Evolutionary conservation across 2,888 invertebrate species (phyloP).

Genomic region (Herminia tarsipennalis): DNA sequence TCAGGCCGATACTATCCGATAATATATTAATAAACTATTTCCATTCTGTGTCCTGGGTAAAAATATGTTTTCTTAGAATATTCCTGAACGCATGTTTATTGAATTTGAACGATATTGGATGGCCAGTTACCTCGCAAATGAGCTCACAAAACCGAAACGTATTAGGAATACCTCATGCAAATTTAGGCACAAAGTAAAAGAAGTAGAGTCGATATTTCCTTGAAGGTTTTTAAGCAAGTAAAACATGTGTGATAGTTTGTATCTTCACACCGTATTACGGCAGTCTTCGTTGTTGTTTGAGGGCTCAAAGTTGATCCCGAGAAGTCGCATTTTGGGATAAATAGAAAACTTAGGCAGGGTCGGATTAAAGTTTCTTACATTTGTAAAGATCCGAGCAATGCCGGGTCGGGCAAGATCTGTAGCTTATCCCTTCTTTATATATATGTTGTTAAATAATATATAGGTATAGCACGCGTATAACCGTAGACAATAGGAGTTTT

Average conservation of each 20-base stretch:
- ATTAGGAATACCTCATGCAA: conserved; percentile 2
- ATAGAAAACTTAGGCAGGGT: conserved; percentile 34
- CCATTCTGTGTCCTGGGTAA: conserved; percentile 21
- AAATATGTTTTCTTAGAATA: conserved; percentile 27
- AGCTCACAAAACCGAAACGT: conserved; percentile 12
- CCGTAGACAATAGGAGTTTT: too few species aligned
- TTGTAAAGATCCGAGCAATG: conserved; percentile 11
- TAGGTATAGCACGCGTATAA: too few species aligned
- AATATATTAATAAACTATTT: conserved; percentile 40
- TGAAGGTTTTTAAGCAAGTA: conserved; percentile 3
- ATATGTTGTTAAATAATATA: neutral
- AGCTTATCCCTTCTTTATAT: neutral
- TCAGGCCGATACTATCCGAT: conserved; percentile 4
- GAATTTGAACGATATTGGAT: conserved; percentile 48
- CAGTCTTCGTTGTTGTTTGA: conserved; percentile 40
- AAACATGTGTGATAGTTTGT: conserved; percentile 29
- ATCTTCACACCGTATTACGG: conserved; percentile 40
- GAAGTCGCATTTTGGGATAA: conserved; percentile 42
- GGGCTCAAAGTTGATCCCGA: conserved; percentile 43
- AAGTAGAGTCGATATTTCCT: neutral
- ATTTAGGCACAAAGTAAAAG: neutral
- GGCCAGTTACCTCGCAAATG: conserved; percentile 19
- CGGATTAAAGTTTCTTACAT: conserved; percentile 30
- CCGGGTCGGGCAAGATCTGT: neutral
- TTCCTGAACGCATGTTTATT: conserved; percentile 46